A percentile compares a stretch with the other conserved stretches of the same genome.
Conservation (phyloP, 2,797 vertebrate genomes). For the Echiichthys vipera region DNA sequence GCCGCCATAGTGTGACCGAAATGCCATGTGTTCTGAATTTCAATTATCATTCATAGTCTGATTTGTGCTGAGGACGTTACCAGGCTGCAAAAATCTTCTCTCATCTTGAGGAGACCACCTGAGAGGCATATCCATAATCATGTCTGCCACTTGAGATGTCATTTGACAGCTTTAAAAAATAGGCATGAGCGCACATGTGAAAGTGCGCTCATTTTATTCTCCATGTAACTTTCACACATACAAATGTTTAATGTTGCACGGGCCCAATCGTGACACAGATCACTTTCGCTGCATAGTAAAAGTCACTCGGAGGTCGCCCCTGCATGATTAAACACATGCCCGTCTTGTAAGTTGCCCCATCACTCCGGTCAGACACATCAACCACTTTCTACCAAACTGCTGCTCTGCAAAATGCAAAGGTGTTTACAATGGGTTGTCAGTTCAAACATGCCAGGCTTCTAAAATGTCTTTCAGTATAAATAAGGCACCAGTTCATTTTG, state of each 20-base stretch:
- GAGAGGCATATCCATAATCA: slow-evolving; percentile 48
- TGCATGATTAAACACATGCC: slow-evolving; percentile 29
- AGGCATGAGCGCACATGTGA: not conserved
- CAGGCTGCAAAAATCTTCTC: slow-evolving; percentile 46
- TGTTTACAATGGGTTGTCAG: slow-evolving; percentile 9
- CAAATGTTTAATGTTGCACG: not conserved
- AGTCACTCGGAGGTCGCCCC: not conserved
- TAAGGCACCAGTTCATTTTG: slow-evolving; percentile 49
- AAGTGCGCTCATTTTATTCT: not conserved
- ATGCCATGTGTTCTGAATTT: slow-evolving; percentile 74
- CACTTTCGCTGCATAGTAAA: slow-evolving; percentile 21
- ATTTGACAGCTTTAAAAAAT: slow-evolving; percentile 19
- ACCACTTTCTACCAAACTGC: slow-evolving; percentile 24
- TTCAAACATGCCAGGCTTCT: slow-evolving; percentile 17
- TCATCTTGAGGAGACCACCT: slow-evolving; percentile 39
- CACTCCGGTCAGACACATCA: slow-evolving; percentile 2
- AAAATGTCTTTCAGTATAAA: slow-evolving; percentile 27
- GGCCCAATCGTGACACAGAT: not conserved
- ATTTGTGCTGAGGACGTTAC: slow-evolving; percentile 57
- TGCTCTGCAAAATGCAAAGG: slow-evolving; percentile 28
- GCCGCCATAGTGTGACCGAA: slow-evolving; percentile 79
- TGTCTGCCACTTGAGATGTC: slow-evolving; percentile 1
- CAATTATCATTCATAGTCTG: slow-evolving; percentile 71
- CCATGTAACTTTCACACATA: not conserved
- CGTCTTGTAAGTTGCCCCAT: not conserved